Evolutionary conservation across 2,797 vertebrate genomes (phyloP), one percentile per base, ranked within the genome.

Genomic region (Periparus ater): DNA sequence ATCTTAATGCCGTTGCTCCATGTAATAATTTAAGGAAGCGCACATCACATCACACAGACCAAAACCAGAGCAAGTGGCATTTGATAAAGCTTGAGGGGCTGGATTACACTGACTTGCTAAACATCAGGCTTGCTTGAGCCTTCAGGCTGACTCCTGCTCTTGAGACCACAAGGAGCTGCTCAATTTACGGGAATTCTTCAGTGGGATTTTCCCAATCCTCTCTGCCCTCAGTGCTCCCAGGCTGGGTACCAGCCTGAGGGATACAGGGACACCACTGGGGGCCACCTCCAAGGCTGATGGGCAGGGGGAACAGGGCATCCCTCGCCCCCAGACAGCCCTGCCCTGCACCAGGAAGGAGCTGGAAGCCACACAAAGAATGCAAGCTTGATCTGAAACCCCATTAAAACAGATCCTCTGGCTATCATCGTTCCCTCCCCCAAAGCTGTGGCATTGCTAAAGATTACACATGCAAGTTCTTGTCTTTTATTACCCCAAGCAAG

Each of bases 121-220:
- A 89, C 55, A 60, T 12, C 65, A 60, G 53, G 45, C 76, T 65
- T 9, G 27, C 32, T 14, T 1, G 0, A 63, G 78, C 51, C 88
- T 79, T 36, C 30, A n/a, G 67, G 71, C 34, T 47, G 65, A 19
- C n/a, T 76, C 45, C 63, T 55, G 48, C 71, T 40, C 51, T 79
- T 0, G 0, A 60, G 74, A 75, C 45, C 55, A 55, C 1, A 2
- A 32, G 36, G 15, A 61, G 34, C 23, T 53, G 16, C 17, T 45
- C 70, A 45, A 6, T 11, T 85, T 76, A 34, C 0, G 0, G 57
- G 42, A 93, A 57, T 47, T 51, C 58, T 58, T 27, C 5, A 1
- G 34, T 14, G 50, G 42, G 72, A 68, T 74, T 51, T 85, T 53
- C 82, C 58, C 54, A 26, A 12, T 10, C 25, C 32, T 17, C 27